A percentile compares a stretch with the other conserved stretches of the same genome.
Evolutionary conservation across 2,888 invertebrate genomes (phyloP).

Genomic region (Syritta pipiens): DNA sequence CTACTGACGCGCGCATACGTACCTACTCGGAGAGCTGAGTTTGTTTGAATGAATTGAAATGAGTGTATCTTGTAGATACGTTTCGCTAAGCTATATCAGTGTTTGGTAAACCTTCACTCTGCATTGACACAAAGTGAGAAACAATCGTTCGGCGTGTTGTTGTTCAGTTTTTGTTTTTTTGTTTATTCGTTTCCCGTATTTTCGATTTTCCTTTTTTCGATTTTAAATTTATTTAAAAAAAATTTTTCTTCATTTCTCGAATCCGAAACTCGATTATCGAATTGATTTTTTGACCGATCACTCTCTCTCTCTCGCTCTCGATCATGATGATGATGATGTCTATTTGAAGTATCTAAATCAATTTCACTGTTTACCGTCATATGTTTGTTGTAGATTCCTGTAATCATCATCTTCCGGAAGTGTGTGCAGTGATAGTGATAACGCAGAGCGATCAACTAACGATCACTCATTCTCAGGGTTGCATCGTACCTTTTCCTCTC

Average conservation of each 20-base stretch:
- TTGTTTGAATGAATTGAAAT: slow-evolving; percentile 66
- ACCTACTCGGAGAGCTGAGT: slow-evolving; percentile 51
- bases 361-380: slow-evolving; percentile 37
- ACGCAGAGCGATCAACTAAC: slow-evolving; percentile 11
- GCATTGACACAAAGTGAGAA: slow-evolving; percentile 66
- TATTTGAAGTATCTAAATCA: slow-evolving; percentile 43
- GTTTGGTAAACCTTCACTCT: slow-evolving; percentile 70
- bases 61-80: slow-evolving; percentile 69
- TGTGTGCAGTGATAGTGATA: slow-evolving; percentile 48
- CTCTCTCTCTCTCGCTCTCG: slow-evolving; percentile 24
- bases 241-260: slow-evolving; percentile 31
- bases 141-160: slow-evolving; percentile 49
- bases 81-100: slow-evolving; percentile 68
- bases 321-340: slow-evolving; percentile 23
- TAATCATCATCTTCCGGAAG: slow-evolving; percentile 15
- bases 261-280: slow-evolving; percentile 58
- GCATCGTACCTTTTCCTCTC: slow-evolving; percentile 18
- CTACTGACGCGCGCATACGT: slow-evolving; percentile 20
- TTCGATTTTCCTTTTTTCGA: slow-evolving; percentile 31
- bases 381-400: slow-evolving; percentile 13
- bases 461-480: slow-evolving; percentile 24
- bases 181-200: no score
- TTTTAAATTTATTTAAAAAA: slow-evolving; percentile 19
- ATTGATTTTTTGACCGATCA: slow-evolving; percentile 42
- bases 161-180: slow-evolving; percentile 12